Evolutionary conservation across 2,888 invertebrate genomes (phyloP), one percentile per base, ranked within the genome.

Genomic region (Sarcophaga variegata): DNA sequence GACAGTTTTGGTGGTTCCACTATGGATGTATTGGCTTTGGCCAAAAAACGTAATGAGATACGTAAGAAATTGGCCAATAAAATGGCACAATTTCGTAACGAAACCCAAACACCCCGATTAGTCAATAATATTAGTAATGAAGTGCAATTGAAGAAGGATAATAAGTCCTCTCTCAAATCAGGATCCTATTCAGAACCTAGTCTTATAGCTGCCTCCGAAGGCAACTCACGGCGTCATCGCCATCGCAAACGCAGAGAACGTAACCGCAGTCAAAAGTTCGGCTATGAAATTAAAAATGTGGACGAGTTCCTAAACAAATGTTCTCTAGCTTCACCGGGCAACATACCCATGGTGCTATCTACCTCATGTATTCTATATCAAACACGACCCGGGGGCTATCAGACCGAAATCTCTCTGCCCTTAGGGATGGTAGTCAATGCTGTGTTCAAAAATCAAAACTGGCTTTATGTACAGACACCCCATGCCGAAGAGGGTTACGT

Each of bases 361-460:
- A 96, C 96, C 89, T 96, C 96, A 1, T 96, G 96, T 89, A 95
- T 95, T 0, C 93, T 97, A 17, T 96, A 97, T 92, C 96, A 96
- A 92, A 97, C 97, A 1, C 95, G 96, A 84, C 94, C 95, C 70
- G 96, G 96, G n/a, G 95, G 95, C 60, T 96, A 95, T 89, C 95
- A 96, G 90, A 94, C 95, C 12, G 96, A 96, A 92, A 94, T 96
- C 74, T 94, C 95, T 0, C 93, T 97, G 74, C 97, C 97, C 0
- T 93, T 97, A 85, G 97, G 97, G 5, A 97, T 97, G 93, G 97
- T 97, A 4, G 97, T 97, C 14, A 97, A 97, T 92, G 97, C 97
- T 0, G 96, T 97, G 45, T 97, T 97, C 93, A 97, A 97, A 92
- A 97, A 97, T 90, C 96, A 97, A 90, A 96, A 96, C 90, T 97